Evolutionary conservation across 2,888 invertebrate genomes (phyloP).

Genomic region (Mythimna lalbum): DNA sequence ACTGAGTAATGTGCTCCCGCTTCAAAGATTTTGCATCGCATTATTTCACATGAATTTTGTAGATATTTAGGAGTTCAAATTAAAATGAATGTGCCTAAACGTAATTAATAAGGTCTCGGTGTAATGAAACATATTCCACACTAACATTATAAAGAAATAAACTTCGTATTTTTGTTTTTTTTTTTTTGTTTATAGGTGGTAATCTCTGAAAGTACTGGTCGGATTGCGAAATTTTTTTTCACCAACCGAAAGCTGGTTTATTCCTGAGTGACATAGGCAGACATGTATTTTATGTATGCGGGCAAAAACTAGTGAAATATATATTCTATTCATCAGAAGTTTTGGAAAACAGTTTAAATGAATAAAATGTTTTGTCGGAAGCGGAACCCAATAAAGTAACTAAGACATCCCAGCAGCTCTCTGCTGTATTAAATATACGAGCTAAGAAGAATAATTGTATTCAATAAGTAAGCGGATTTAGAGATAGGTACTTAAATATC

Average conservation of each 20-base stretch:
- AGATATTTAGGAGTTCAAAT: background rate
- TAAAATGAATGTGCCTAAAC: slow-evolving; percentile 1
- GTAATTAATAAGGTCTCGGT: background rate
- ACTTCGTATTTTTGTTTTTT: no score
- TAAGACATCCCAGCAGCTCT: background rate
- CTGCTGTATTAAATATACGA: background rate
- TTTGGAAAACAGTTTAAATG: background rate
- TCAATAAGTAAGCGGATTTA: slow-evolving; percentile 29
- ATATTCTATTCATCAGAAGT: no score
- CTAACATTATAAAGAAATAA: no score
- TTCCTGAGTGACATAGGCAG: no score
- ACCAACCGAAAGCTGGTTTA: no score
- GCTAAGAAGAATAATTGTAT: slow-evolving; percentile 1
- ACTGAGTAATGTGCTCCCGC: slow-evolving; percentile 29
- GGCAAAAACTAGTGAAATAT: no score
- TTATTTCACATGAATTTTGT: slow-evolving; percentile 13
- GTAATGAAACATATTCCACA: slow-evolving; percentile 3
- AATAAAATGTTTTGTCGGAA: background rate
- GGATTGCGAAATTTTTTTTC: no score
- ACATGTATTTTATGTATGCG: no score
- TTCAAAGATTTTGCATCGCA: slow-evolving; percentile 5
- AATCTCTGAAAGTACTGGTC: no score
- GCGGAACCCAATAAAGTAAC: background rate
- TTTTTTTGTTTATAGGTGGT: no score
- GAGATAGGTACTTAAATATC: background rate